Conservation (phyloP, 2,888 invertebrate species). For the Lathronympha strigana region DNA sequence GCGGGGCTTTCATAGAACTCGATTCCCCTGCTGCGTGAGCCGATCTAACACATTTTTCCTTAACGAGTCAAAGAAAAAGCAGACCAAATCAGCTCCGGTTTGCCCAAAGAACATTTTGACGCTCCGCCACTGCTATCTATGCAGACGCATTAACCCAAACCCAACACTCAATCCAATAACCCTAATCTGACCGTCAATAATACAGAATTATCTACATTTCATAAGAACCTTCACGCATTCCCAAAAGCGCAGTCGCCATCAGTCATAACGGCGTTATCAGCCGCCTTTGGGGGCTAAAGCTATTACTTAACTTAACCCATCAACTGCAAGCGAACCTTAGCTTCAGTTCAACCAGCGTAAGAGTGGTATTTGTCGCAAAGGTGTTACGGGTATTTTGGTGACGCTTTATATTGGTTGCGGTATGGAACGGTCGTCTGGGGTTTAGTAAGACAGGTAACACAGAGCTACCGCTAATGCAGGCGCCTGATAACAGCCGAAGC, state of each 20-base stretch:
- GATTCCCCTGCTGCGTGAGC: too few relatives aligned
- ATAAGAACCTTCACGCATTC: constrained; percentile 32
- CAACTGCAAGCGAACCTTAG: background rate
- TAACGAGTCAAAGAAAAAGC: too few relatives aligned
- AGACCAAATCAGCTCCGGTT: too few relatives aligned
- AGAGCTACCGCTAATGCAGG: constrained; percentile 70
- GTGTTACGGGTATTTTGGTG: background rate
- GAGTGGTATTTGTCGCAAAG: background rate
- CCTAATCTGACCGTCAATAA: constrained; percentile 33
- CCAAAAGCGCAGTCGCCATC: constrained; percentile 51
- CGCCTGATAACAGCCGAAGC: constrained; percentile 73
- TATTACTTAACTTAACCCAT: background rate
- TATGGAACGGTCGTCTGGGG: background rate
- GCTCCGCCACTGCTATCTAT: too few relatives aligned
- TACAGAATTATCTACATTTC: constrained; percentile 30
- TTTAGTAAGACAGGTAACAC: background rate
- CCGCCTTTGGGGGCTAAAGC: constrained; percentile 48
- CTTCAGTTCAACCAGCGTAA: background rate
- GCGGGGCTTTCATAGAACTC: too few relatives aligned
- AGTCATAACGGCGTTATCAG: constrained; percentile 71
- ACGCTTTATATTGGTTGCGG: constrained; percentile 1
- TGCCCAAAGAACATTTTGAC: too few relatives aligned
- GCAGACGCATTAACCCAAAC: constrained; percentile 15
- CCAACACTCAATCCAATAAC: constrained; percentile 32
- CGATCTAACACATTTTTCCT: too few relatives aligned